Evolutionary conservation across 2,113 vertebrate species (phyloP).

Genomic region (Trematocara marginatum): DNA sequence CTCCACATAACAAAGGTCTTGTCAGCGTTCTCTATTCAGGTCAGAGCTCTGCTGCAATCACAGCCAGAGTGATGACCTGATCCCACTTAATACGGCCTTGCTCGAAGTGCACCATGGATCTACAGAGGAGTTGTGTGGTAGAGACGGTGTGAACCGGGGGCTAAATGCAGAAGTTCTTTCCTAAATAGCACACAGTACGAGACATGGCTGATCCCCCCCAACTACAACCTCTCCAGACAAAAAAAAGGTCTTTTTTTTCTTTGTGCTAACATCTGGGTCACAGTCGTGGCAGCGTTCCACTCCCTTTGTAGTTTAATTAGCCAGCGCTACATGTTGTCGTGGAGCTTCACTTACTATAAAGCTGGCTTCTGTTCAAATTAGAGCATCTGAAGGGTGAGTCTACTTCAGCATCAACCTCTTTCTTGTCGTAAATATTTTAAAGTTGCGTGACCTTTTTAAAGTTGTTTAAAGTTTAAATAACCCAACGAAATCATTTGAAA

Average conservation of each 20-base stretch:
- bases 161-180: conserved; percentile 21
- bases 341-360: not conserved
- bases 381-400: not conserved
- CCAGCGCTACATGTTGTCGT: conserved; percentile 4
- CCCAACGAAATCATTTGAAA: not conserved
- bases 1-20: not conserved
- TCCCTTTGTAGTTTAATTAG: conserved; percentile 53
- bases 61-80: conserved; percentile 46
- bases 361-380: conserved; percentile 1
- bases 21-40: conserved; percentile 35
- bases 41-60: conserved; percentile 42
- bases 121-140: conserved; percentile 20
- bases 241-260: not conserved
- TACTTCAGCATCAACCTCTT: not conserved
- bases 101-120: conserved; percentile 41
- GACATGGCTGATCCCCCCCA: not conserved
- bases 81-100: conserved; percentile 47
- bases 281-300: not conserved
- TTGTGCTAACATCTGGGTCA: conserved; percentile 4
- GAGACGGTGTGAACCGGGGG: not conserved
- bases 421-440: not conserved
- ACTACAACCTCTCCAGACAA: not conserved
- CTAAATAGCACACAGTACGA: conserved; percentile 2
- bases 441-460: not conserved
- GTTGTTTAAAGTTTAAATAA: not conserved